Percentiles rank a stretch among this genome's conserved stretches.
Conservation (phyloP, 1,140 invertebrate species). For the Galleria mellonella region DNA sequence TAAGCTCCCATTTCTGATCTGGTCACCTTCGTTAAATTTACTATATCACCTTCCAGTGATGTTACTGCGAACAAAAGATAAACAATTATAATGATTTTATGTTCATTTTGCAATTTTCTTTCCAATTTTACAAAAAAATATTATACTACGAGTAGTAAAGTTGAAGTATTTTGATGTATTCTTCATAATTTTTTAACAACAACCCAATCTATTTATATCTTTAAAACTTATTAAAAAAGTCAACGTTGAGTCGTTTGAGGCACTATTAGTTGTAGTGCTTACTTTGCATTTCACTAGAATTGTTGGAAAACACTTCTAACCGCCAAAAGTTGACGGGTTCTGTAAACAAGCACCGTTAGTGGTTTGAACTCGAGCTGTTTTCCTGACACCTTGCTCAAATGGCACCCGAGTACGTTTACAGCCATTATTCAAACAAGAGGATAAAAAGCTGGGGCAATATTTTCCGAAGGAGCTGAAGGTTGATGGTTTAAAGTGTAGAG, state of each 20-base stretch:
- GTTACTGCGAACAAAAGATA: conserved; percentile 70
- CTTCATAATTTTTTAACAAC: too few relatives aligned
- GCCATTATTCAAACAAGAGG: conserved; percentile 72
- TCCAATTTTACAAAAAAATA: too few relatives aligned
- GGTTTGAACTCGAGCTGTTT: conserved; percentile 60
- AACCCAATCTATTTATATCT: too few relatives aligned
- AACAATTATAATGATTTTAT: too few relatives aligned
- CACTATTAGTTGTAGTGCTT: conserved; percentile 43
- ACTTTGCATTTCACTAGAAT: conserved; percentile 58
- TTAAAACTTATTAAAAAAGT: background rate
- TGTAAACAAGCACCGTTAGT: conserved; percentile 65
- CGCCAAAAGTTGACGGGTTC: conserved; percentile 58
- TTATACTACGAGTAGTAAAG: too few relatives aligned
- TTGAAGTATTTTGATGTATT: too few relatives aligned
- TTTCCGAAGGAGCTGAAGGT: conserved; percentile 62
- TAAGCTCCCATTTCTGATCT: conserved; percentile 91
- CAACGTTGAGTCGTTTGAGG: background rate
- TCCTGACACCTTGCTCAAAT: conserved; percentile 66
- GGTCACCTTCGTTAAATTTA: conserved; percentile 85
- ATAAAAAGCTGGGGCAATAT: conserved; percentile 71
- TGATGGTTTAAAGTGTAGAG: conserved; percentile 71
- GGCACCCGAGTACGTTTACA: conserved; percentile 62
- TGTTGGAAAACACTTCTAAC: conserved; percentile 59
- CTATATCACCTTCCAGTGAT: conserved; percentile 83
- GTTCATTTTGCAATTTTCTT: too few relatives aligned